Base-by-base conservation (phyloP, 1,140 invertebrate species). In the Drosophila nigrodunni region DNA sequence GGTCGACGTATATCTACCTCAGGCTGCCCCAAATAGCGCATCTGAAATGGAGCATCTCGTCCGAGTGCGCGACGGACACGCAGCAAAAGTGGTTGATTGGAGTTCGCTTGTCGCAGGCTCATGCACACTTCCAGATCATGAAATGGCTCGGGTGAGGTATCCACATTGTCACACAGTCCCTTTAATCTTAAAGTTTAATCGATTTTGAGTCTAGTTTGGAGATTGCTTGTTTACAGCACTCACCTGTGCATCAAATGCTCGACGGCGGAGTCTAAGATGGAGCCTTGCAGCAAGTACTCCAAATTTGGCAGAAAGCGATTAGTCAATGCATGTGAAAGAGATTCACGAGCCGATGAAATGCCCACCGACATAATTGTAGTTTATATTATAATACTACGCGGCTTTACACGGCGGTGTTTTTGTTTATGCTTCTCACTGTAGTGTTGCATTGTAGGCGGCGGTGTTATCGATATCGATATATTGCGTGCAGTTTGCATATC, bases 111-210 rank as follows among this genome's bases (percentile, higher is more conserved):
- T 66, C 96, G 93, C 43, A 97, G 94, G 67, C 95, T 96, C 81
- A 97, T 97, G 91, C 96, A 97, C 80, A 97, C 95, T 94, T 97
- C 97, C 82, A 98, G 96, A 93, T 99, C 98, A 90, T 97, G 95
- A 92, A 99, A 99, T 1, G 95, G 95, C 93, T 99, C 98, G 7
- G 97, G 96, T 6, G 96, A 96, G 64, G 95, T 95, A 91, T 99
- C 98, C 6, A 97, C 96, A 94, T 98, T 98, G 80, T 99, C 98
- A 93, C 98, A 99, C 0, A 99, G 94, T 2, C 98, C 98, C 78
- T 97, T 94, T 10, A 99, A 94, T 59, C 92, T 92, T 52, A 7
- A 25, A 59, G 9, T 1, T 49, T 25, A 34, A 44, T 34, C 2
- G 46, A 41, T 18, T 6, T 50, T 13, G 21, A 11, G 18, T 4